Base-by-base conservation (phyloP, 2,888 invertebrate genomes). In the Elaeidobius kamerunicus region DNA sequence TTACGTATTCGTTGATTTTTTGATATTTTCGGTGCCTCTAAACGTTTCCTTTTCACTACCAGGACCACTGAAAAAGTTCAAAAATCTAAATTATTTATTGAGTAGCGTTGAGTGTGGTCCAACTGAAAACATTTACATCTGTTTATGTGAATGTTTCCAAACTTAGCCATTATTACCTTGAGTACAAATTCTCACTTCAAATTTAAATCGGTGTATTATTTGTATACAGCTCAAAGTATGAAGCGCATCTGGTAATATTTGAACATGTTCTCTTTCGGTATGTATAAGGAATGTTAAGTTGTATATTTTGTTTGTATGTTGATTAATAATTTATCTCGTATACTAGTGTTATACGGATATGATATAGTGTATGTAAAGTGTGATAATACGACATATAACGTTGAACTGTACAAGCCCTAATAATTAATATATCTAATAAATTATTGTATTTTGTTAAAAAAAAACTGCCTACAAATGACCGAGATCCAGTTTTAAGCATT, bases 311-410 rank as follows among this genome's bases (percentile, higher is more conserved):
- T 48, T 48, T 32, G 12, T 7, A n/a, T n/a, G n/a, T n/a, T 30
- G 12, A n/a, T 6, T 30, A 27, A 41, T 41, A 40, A 48, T 48
- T 40, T 41, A 39, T 39, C 14, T 30, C 19, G 30, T 47, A 44
- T 43, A 44, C 20, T 34, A 34, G 19, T 14, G 12, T 39, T 41
- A 23, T 34, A 30, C n/a, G n/a, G n/a, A n/a, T n/a, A n/a, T n/a
- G n/a, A 40, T 41, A 40, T 49, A 49, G 48, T 49, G 48, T 49
- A 39, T 44, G 52, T 52, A 40, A 52, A 39, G 52, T 46, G 52
- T 52, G 52, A 52, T 52, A 52, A 51, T 39, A 45, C 35, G 52
- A 52, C 52, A 52, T 52, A 32, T 40, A 20, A 48, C 15, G 15
- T 36, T 16, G 30, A 30, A 30, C 30, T 30, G 30, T 30, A 30